Percentiles rank a stretch among this genome's conserved stretches.
Evolutionary conservation across 2,888 invertebrate species (phyloP).

Genomic region (Metalampra italica): DNA sequence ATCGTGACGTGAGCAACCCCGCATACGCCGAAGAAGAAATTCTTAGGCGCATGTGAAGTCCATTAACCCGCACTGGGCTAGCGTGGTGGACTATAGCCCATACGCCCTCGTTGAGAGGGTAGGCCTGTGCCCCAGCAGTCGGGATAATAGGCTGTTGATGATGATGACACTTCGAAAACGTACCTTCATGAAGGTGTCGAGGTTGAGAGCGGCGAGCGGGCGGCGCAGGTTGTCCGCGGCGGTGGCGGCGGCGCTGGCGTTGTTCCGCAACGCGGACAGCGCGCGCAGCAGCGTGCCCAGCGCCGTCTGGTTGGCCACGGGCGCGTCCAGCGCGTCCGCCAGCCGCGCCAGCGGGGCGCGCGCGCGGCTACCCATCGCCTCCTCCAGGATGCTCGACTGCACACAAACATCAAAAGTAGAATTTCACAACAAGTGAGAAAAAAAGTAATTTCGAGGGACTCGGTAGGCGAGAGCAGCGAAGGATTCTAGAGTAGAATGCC

Average conservation of each 20-base stretch:
- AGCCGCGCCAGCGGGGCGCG: conserved; percentile 84
- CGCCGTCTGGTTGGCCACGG: conserved; percentile 87
- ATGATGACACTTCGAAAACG: not conserved
- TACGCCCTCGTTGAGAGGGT: too few relatives aligned
- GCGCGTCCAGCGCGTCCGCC: conserved; percentile 87
- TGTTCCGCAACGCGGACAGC: conserved; percentile 83
- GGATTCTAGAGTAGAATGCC: too few relatives aligned
- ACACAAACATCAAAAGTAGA: not conserved
- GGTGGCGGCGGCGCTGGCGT: conserved; percentile 85
- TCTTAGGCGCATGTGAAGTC: too few relatives aligned
- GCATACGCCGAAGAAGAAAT: too few relatives aligned
- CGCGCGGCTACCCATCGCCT: conserved; percentile 84
- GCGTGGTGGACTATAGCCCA: too few relatives aligned
- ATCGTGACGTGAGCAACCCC: too few relatives aligned
- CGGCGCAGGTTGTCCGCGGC: conserved; percentile 87
- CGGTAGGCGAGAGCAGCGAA: too few relatives aligned
- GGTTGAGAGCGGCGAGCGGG: conserved; percentile 83
- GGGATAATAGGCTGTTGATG: too few relatives aligned
- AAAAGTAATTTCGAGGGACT: too few relatives aligned
- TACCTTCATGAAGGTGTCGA: conserved; percentile 77
- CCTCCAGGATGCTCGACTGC: conserved; percentile 87
- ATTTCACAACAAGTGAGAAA: too few relatives aligned
- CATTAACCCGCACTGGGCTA: too few relatives aligned
- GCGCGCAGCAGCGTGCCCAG: conserved; percentile 84
- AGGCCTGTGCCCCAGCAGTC: too few relatives aligned